Percentiles rank a stretch among this genome's conserved stretches.
These are phyloP conservation scores for Apamea sordens DNA, from an alignment of 2,888 invertebrate species.

Conservation along the genomic window DNA sequence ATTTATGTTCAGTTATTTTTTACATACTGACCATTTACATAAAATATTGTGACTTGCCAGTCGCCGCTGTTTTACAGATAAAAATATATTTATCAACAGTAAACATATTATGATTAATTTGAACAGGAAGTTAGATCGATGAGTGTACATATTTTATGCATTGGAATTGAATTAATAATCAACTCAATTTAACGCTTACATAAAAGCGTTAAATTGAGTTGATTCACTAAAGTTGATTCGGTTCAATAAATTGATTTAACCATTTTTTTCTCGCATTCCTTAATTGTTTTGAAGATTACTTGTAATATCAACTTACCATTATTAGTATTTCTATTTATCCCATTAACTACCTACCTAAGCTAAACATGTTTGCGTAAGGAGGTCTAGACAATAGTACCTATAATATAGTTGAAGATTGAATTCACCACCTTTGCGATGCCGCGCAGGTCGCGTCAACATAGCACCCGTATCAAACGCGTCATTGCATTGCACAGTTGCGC, in stretches of 20 bases:
- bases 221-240: conserved; percentile 11
- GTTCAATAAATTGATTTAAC: conserved; percentile 2
- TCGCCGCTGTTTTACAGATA: conserved; percentile 21
- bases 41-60: conserved; percentile 29
- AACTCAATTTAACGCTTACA: no score
- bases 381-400: no score
- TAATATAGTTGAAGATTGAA: neutral
- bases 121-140: conserved; percentile 14
- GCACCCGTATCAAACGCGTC: neutral
- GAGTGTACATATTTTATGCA: conserved; percentile 6
- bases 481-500: neutral
- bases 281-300: neutral
- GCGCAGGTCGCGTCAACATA: conserved; percentile 1
- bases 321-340: neutral
- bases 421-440: neutral
- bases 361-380: neutral
- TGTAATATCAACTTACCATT: neutral
- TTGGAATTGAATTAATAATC: neutral
- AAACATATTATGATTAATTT: conserved; percentile 34
- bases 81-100: conserved; percentile 19
- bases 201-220: conserved; percentile 28
- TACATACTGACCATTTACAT: conserved; percentile 35
- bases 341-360: neutral
- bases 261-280: conserved; percentile 1
- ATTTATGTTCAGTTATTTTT: conserved; percentile 14